phyloP scores from a whole-genome alignment of 2,888 invertebrate genomes.

The Antitype chi region DNA sequence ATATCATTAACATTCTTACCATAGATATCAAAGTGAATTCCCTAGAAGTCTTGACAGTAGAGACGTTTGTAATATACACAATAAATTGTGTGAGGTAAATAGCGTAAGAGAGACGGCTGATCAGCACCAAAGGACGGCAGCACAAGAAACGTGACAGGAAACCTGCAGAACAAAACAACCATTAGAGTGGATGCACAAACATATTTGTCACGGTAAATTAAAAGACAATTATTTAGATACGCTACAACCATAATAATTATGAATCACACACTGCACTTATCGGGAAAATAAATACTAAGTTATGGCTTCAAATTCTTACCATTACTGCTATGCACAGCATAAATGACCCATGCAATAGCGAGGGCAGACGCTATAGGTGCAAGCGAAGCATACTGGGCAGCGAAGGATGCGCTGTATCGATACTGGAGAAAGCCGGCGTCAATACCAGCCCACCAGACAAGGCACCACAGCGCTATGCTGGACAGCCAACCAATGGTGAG shows the following conservation, averaged over 20 bases:
- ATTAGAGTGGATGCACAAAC: background rate
- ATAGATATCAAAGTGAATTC: slow-evolving; percentile 90
- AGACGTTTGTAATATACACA: slow-evolving; percentile 92
- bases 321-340: slow-evolving; percentile 90
- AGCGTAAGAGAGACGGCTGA: slow-evolving; percentile 92
- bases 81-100: slow-evolving; percentile 92
- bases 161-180: slow-evolving; percentile 75
- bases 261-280: background rate
- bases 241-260: background rate
- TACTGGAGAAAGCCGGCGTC: slow-evolving; percentile 91
- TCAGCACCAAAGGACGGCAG: slow-evolving; percentile 90
- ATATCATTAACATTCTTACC: slow-evolving; percentile 82
- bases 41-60: slow-evolving; percentile 90
- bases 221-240: background rate
- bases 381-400: slow-evolving; percentile 92
- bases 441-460: slow-evolving; percentile 92
- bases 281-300: background rate
- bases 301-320: slow-evolving; percentile 77
- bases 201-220: too few relatives aligned
- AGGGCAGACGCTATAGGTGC: slow-evolving; percentile 92
- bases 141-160: slow-evolving; percentile 88
- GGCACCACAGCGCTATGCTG: slow-evolving; percentile 81
- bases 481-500: slow-evolving; percentile 89
- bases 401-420: slow-evolving; percentile 91
- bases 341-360: slow-evolving; percentile 92